phyloP scores from a whole-genome alignment of 23 tunicate species.

The Diplosoma virens region DNA sequence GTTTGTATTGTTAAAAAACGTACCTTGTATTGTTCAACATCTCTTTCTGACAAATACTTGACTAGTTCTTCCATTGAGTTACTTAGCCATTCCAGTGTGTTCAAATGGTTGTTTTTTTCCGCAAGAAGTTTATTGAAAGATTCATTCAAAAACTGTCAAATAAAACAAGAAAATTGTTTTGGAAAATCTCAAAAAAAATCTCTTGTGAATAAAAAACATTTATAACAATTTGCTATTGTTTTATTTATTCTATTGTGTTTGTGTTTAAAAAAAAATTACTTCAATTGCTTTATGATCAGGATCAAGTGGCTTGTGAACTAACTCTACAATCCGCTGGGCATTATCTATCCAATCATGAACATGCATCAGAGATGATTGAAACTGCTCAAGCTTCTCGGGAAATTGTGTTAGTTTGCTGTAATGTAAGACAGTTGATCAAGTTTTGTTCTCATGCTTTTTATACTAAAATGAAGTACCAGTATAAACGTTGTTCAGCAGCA shows the following conservation, averaged over 20 bases:
- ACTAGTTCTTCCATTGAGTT: slow-evolving; percentile 26
- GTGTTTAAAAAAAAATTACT: slow-evolving; percentile 22
- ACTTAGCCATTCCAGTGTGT: slow-evolving; percentile 67
- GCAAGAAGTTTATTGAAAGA: slow-evolving; percentile 32
- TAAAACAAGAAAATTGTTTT: neutral
- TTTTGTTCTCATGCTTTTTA: too few species aligned
- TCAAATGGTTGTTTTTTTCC: slow-evolving; percentile 47
- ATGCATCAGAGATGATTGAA: slow-evolving; percentile 17
- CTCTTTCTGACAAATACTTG: slow-evolving; percentile 40
- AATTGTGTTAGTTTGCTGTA: slow-evolving; percentile 73
- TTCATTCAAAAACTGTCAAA: slow-evolving; percentile 16
- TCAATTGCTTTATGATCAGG: slow-evolving; percentile 48
- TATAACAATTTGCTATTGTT: neutral
- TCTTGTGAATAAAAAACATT: neutral
- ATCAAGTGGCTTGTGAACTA: slow-evolving; percentile 71
- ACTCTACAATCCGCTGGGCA: slow-evolving; percentile 60
- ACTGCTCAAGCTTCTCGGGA: slow-evolving; percentile 55
- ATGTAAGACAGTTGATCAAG: neutral
- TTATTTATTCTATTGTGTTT: neutral
- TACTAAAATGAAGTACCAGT: slow-evolving; percentile 31
- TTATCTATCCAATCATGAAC: slow-evolving; percentile 63
- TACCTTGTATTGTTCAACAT: slow-evolving; percentile 19
- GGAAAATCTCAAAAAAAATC: neutral
- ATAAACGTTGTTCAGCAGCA: slow-evolving; percentile 56
- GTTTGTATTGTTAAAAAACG: neutral